Base-by-base conservation (phyloP, 2,113 vertebrate species). In the Macrotis lagotis region DNA sequence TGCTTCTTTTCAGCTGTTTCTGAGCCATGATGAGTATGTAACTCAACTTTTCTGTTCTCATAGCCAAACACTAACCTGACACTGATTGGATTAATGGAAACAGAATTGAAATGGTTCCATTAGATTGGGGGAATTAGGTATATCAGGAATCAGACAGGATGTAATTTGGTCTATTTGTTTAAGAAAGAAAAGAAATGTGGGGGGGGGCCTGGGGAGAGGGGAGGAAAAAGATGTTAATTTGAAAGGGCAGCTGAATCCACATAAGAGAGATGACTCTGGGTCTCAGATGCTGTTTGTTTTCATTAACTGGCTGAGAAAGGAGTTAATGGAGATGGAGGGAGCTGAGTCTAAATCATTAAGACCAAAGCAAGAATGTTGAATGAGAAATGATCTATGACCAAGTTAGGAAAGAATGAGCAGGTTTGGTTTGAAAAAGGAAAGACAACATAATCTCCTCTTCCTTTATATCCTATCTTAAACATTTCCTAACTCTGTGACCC, bases 161-260 rank as follows among this genome's bases (percentile, higher is more conserved):
- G 94, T 91, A 96, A 95, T 93, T 95, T 90, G 90, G 52, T 92
- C 91, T 92, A 47, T 96, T 97, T 97, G 96, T 97, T 97, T 97
- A 94, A 93, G 92, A 55, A 97, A 89, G 89, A 4, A 8, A 24
- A 51, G 26, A 47, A 91, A 59, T 0, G 26, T 48, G 11, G n/a
- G 0, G 0, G 31, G 14, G 50, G n/a, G 50, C 50, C 50, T 53
- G 0, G 50, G 48, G 28, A 48, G 92, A 91, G 89, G 52, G 47
- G 94, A 49, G 5, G 92, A 90, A 83, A 89, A 92, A 88, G 93
- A 50, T 96, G 83, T 92, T 50, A 0, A 0, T 83, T 91, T 49
- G 1, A 0, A 0, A 50, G n/a, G 93, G 59, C 74, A 4, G 25
- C 47, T 16, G 94, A 51, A 90, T 94, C 92, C 94, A 96, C 89